Evolutionary conservation across 2,113 vertebrate genomes (phyloP), one percentile per base, ranked within the genome.

Genomic region (Melanocharis versteri): DNA sequence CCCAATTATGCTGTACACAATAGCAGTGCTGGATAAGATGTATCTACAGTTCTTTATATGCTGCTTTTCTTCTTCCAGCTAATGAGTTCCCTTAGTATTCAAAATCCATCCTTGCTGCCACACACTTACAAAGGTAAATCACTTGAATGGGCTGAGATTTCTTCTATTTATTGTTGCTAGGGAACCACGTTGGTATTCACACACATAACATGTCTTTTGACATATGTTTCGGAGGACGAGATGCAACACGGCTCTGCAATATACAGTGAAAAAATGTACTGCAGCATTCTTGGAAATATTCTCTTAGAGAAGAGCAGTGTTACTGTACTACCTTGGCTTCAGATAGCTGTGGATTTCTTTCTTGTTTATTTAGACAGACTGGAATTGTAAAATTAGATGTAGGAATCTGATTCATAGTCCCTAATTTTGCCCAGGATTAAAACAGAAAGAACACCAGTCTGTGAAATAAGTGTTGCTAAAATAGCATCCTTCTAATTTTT

Each of bases 81-180:
- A 85, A 70, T 65, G 71, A 78, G 27, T 72, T 94, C 27, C 37
- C 50, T 85, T 65, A 75, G 64, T n/a, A 71, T 78, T 93, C 64
- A 88, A 79, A 94, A 94, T 72, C 81, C 66, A 69, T 92, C 68
- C 68, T 69, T 68, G 62, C 76, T 85, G 83, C 66, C 69, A 69
- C 66, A 93, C 30, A 21, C 27, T 75, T 75, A 42, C 5, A 70
- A 82, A 81, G 68, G 86, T 93, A 91, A 94, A 91, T 96, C 91
- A 95, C 60, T 85, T 82, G 60, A 96, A 93, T 50, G 21, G 78
- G 28, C 84, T 89, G 82, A 90, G 71, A 53, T 60, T 64, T 37
- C 23, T 84, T 53, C 76, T 75, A 73, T 88, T 94, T 94, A 79
- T 51, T 93, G 95, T 97, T 97, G 93, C 96, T 84, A 96, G 47